phyloP scores from a whole-genome alignment of 2,113 vertebrate genomes.

The Toxostoma redivivum region DNA sequence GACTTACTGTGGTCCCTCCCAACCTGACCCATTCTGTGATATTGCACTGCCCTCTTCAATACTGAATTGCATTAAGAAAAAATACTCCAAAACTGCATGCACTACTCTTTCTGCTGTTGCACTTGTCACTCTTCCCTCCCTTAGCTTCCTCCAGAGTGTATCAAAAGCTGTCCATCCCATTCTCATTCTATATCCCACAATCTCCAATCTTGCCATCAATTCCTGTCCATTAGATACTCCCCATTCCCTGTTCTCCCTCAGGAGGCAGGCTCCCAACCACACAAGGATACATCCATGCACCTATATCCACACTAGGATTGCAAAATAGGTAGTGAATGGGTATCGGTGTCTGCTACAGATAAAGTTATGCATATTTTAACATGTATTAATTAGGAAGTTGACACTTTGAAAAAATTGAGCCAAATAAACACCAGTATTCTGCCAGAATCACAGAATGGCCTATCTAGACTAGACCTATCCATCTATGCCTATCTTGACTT shows the following conservation, averaged over 20 bases:
- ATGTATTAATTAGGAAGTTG: neutral
- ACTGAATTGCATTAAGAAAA: neutral
- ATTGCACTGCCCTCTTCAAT: neutral
- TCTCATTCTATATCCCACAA: neutral
- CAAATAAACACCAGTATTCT: neutral
- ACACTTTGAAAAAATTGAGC: neutral
- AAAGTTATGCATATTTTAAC: neutral
- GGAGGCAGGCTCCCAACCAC: neutral
- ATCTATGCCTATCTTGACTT: neutral
- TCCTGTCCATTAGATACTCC: neutral
- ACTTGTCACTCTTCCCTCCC: neutral
- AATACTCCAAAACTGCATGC: accelerated
- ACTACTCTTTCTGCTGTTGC: neutral
- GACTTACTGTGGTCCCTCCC: neutral
- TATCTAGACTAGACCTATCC: neutral
- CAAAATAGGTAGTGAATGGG: accelerated
- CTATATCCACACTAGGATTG: neutral
- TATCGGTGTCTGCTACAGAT: neutral
- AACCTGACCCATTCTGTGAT: neutral
- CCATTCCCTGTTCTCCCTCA: neutral
- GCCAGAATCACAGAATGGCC: neutral
- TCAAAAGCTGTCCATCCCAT: neutral
- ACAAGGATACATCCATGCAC: neutral
- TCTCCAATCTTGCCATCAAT: neutral
- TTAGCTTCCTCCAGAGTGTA: neutral